Conservation (phyloP, 2,113 vertebrate species). For the Pavo muticus region DNA sequence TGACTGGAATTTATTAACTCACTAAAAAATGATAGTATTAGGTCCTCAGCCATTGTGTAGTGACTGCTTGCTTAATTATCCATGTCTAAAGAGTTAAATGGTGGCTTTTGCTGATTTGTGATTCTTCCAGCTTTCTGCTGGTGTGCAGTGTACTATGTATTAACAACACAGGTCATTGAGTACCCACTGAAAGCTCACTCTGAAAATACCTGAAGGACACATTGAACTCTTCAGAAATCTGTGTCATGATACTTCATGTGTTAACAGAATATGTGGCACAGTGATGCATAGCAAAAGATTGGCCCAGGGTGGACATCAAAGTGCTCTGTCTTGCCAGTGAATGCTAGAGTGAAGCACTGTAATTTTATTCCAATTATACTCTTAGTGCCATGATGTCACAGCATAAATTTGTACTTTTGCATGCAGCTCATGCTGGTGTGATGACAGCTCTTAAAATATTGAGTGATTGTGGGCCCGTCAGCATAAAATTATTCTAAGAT, state of each 20-base stretch:
- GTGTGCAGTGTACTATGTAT: conserved; percentile 39
- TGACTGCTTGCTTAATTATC: conserved; percentile 79
- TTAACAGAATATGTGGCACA: conserved; percentile 58
- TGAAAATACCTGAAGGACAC: conserved; percentile 69
- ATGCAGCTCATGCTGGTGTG: conserved; percentile 85
- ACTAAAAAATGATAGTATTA: conserved; percentile 63
- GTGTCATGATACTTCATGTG: conserved; percentile 52
- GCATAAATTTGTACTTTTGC: conserved; percentile 86
- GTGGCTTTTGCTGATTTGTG: conserved; percentile 71
- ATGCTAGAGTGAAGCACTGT: conserved; percentile 75
- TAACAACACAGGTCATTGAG: conserved; percentile 73
- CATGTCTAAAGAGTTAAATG: conserved; percentile 72
- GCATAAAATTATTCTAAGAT: conserved; percentile 88
- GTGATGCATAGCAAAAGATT: conserved; percentile 55
- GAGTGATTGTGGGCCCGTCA: conserved; percentile 84
- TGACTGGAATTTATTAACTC: conserved; percentile 78
- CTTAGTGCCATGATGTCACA: conserved; percentile 84
- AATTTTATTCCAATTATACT: conserved; percentile 88
- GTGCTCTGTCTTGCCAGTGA: conserved; percentile 56
- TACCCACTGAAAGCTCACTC: conserved; percentile 62
- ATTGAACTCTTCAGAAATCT: conserved; percentile 60
- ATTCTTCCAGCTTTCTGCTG: conserved; percentile 66
- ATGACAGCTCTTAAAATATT: conserved; percentile 89
- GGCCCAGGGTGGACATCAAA: conserved; percentile 68
- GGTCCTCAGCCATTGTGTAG: conserved; percentile 66